These are phyloP conservation scores for Taenioides sp. DNA, from an alignment of 2,797 vertebrate species.

Conservation along the genomic window DNA sequence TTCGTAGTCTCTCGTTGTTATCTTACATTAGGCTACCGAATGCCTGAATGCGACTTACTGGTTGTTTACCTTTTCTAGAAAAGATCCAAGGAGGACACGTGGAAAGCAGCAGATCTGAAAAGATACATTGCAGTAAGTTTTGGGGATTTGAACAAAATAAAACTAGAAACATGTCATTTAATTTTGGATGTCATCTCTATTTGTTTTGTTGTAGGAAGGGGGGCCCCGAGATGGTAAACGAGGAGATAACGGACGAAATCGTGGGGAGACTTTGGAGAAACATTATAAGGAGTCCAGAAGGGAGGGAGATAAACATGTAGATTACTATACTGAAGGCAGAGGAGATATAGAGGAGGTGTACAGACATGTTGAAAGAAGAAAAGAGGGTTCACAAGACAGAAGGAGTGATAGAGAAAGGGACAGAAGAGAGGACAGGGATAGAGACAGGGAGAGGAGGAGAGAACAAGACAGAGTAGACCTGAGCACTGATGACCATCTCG, in stretches of 20 bases:
- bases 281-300: constrained; percentile 60
- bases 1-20: neutral
- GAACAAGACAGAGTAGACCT: constrained; percentile 43
- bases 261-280: constrained; percentile 66
- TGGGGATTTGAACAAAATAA: neutral
- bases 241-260: constrained; percentile 59
- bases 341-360: constrained; percentile 46
- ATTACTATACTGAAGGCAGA: constrained; percentile 59
- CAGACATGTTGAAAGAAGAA: constrained; percentile 44
- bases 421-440: constrained; percentile 44
- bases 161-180: neutral
- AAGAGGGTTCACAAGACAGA: constrained; percentile 55
- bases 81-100: constrained; percentile 92
- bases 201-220: constrained; percentile 65
- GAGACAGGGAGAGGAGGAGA: constrained; percentile 47
- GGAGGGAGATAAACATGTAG: constrained; percentile 66
- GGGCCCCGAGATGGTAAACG: constrained; percentile 68
- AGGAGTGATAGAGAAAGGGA: constrained; percentile 64
- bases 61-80: constrained; percentile 62
- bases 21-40: neutral
- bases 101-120: constrained; percentile 88
- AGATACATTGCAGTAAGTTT: constrained; percentile 82
- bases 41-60: neutral
- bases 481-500: constrained; percentile 22
- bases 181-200: neutral